Base-by-base conservation (phyloP, 2,888 invertebrate genomes). In the Axea sp. region DNA sequence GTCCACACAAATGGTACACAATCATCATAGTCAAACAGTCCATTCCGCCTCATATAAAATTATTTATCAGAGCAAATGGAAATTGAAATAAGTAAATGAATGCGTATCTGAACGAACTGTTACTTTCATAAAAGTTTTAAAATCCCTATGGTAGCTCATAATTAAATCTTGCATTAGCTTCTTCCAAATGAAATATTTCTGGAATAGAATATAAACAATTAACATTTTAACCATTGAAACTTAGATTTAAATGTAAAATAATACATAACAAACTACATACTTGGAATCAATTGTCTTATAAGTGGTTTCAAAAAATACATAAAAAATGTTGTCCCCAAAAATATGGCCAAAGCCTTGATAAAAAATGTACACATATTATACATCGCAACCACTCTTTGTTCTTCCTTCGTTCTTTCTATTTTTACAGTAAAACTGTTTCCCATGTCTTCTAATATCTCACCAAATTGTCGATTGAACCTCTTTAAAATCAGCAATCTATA, bases 1-100 rank as follows among this genome's bases (percentile, higher is more conserved):
- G 80, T 2, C 82, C 80, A 28, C 81, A 81, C 6, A 82, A 75
- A 49, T 82, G 79, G 60, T 80, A 81, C 0, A 78, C 78, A 0
- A 83, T 65, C 3, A 81, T 82, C 3, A 82, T 73, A 72, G 78
- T 76, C 6, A 82, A 57, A 53, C 80, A 83, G 31, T 81, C 81
- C 2, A 78, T 77, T 1, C 77, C 78, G 17, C 60, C 78, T 37
- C 81, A 80, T 7, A 78, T 79, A 7, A 82, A 78, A 15, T 78
- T 77, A 37, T 77, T 80, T 19, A 82, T 75, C 6, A 82, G 72
- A 0, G 79, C 78, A 45, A 82, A 80, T 2, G 81, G 81, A 7
- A 77, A 47, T 57, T 81, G 77, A 4, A 78, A 60, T 0, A 59
- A 53, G 55, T 83, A 83, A 3, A 78, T 77, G 12, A 80, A 17